Conservation (phyloP, 1,140 invertebrate genomes). For the Nymphalis io region DNA sequence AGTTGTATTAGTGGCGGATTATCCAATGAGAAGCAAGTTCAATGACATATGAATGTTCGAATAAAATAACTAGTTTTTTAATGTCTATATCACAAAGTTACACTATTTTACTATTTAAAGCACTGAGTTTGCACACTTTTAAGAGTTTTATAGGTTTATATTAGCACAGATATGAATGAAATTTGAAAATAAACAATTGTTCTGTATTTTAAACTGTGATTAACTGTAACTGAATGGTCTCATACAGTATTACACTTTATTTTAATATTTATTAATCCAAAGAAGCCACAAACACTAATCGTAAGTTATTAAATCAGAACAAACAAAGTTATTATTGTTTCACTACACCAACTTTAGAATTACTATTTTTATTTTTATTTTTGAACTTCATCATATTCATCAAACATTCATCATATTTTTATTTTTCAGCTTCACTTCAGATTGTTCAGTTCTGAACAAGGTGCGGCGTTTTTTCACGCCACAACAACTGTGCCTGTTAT, state of each 20-base stretch:
- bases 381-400: too few species aligned
- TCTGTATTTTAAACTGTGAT: slow-evolving; percentile 15
- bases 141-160: slow-evolving; percentile 9
- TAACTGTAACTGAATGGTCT: not conserved
- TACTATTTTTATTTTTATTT: slow-evolving; percentile 14
- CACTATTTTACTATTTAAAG: slow-evolving; percentile 9
- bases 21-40: not conserved
- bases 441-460: too few species aligned
- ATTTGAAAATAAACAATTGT: slow-evolving; percentile 6
- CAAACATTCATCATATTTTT: too few species aligned
- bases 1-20: not conserved
- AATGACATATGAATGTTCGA: slow-evolving; percentile 12
- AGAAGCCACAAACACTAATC: slow-evolving; percentile 14
- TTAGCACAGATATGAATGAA: slow-evolving; percentile 11
- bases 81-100: slow-evolving; percentile 12
- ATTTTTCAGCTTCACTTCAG: too few species aligned
- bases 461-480: too few species aligned
- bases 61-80: slow-evolving; percentile 15
- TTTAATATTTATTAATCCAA: slow-evolving; percentile 9
- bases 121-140: slow-evolving; percentile 1
- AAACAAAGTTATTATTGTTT: slow-evolving; percentile 11
- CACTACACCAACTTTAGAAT: slow-evolving; percentile 9
- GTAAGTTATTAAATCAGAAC: slow-evolving; percentile 1
- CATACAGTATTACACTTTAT: not conserved
- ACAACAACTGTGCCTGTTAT: too few species aligned